Percentiles rank a stretch among this genome's conserved stretches.
Conservation (phyloP, 2,113 vertebrate species). For the Rhinopithecus roxellana region DNA sequence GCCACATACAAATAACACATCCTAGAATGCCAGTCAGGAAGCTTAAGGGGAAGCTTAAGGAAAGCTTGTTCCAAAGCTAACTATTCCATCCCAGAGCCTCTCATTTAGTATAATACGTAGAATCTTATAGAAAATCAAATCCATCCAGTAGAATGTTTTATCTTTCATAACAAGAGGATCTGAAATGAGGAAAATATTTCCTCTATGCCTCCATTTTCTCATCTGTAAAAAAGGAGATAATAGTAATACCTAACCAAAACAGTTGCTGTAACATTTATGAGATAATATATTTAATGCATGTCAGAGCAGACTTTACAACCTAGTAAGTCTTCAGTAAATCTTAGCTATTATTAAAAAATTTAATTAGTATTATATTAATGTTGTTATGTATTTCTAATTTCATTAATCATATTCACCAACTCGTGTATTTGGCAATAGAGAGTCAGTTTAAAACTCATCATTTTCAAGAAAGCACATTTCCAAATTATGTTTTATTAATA, state of each 20-base stretch:
- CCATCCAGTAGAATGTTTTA: neutral
- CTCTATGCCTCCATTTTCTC: neutral
- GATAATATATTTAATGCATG: neutral
- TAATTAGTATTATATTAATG: neutral
- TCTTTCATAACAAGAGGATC: neutral
- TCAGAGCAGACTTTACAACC: neutral
- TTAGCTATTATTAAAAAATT: slow-evolving; percentile 5
- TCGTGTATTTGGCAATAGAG: neutral
- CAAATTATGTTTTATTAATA: slow-evolving; percentile 1
- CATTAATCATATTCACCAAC: neutral
- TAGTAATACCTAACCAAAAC: neutral
- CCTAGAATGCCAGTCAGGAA: neutral
- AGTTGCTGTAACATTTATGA: neutral
- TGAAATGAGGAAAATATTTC: slow-evolving; percentile 1
- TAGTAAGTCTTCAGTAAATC: neutral
- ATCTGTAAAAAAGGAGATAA: neutral
- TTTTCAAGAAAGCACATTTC: neutral
- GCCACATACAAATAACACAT: neutral
- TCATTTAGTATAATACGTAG: neutral
- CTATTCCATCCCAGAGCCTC: neutral
- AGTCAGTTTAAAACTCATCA: neutral
- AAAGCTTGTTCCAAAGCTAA: neutral
- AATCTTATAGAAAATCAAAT: neutral
- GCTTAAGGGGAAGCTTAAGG: neutral
- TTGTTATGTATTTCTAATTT: neutral